Conservation (phyloP, 2,113 vertebrate genomes). For the Lophura nycthemera region DNA sequence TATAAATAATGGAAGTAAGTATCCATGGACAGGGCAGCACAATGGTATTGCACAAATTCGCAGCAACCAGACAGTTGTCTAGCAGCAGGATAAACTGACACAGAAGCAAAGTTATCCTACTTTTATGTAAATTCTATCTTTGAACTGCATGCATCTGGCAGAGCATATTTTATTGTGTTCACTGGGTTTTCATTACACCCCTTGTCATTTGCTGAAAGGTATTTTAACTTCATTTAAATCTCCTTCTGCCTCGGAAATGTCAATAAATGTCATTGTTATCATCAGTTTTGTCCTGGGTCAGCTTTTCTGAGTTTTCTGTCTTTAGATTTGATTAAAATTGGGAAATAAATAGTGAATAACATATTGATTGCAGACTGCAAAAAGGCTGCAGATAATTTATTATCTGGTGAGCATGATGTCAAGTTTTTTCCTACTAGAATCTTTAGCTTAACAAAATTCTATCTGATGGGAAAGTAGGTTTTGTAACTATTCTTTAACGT, state of each 20-base stretch:
- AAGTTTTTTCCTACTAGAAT: slow-evolving; percentile 8
- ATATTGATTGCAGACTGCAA: slow-evolving; percentile 62
- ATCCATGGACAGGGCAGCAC: background rate
- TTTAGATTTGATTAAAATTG: slow-evolving; percentile 66
- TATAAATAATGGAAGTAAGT: background rate
- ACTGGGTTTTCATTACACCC: slow-evolving; percentile 49
- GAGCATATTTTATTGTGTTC: slow-evolving; percentile 55
- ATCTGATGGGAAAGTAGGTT: slow-evolving; percentile 14
- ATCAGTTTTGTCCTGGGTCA: slow-evolving; percentile 62
- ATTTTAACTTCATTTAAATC: slow-evolving; percentile 71
- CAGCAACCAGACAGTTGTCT: background rate
- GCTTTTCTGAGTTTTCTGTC: slow-evolving; percentile 58
- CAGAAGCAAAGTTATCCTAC: slow-evolving; percentile 43
- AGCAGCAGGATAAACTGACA: slow-evolving; percentile 11
- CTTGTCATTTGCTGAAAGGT: slow-evolving; percentile 64
- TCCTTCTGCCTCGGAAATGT: slow-evolving; percentile 63
- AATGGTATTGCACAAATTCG: background rate
- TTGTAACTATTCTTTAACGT: slow-evolving; percentile 41
- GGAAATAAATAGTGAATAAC: slow-evolving; percentile 68
- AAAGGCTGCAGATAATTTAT: slow-evolving; percentile 69
- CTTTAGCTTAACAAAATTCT: slow-evolving; percentile 31
- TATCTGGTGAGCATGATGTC: slow-evolving; percentile 30
- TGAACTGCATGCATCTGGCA: slow-evolving; percentile 32
- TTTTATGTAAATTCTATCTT: slow-evolving; percentile 59
- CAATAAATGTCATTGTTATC: slow-evolving; percentile 72